Base-by-base conservation (phyloP, 2,888 invertebrate species). In the Dinocampus coccinellae region DNA sequence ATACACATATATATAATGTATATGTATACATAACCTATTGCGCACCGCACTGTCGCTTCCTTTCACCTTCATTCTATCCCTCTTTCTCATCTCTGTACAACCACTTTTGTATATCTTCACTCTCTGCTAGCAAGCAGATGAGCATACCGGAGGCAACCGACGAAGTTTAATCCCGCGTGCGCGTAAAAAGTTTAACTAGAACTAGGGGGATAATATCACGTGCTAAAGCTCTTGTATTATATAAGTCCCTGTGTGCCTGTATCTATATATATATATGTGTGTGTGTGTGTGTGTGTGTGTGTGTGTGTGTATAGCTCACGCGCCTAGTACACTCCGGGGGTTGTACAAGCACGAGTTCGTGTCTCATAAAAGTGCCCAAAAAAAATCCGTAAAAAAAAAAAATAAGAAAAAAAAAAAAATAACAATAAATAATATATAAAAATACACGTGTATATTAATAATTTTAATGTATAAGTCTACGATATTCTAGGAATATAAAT, bases 161-260 rank as follows among this genome's bases (percentile, higher is more conserved):
- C 76, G 75, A 81, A 83, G 81, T 83, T 83, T 81, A 83, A 83
- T 82, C 80, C 78, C 76, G 78, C 77, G 76, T 81, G 78, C 77
- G 78, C 78, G 79, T 81, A 82, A 82, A 82, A 83, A 83, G 81
- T 83, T 82, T 82, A 76, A 80, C 76, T 78, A 76, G 70, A 75
- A 79, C 76, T n/a, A 77, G 72, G 6, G 47, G 57, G 70, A 60
- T 67, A 67, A 67, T 67, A 65, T 64, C 64, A 70, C 67, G 33
- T 67, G 60, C 58, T 47, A 33, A 42, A 26, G 16, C 58, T 58
- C 58, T 29, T 29, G 57, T 29, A n/a, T n/a, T 29, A 29, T 29
- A 4, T 29, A 29, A 4, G 29, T n/a, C n/a, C n/a, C n/a, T n/a
- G n/a, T n/a, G n/a, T 29, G 7, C 10, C 11, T 26, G 33, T 53